Evolutionary conservation across 2,888 invertebrate genomes (phyloP), one percentile per base, ranked within the genome.

Genomic region (Saturnia japonica): DNA sequence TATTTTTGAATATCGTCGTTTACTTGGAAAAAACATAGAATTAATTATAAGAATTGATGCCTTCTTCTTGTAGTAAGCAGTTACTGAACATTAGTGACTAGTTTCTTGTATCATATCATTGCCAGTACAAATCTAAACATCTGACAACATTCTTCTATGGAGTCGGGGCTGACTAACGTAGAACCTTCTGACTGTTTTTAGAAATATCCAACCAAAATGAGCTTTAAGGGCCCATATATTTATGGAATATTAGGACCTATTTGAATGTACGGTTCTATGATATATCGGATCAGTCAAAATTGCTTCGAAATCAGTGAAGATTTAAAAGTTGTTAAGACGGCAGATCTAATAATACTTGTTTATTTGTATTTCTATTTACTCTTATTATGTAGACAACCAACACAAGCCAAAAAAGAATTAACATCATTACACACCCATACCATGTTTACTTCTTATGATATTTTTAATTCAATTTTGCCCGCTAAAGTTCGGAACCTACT

Each of bases 391-490:
- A 34, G 74, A 74, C 81, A 82, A 78, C 76, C 78, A 83, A 80
- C 83, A 79, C 77, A 78, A 77, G 73, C 77, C 76, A 77, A 78
- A 82, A 85, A 85, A 85, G 79, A 78, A 81, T 85, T 88, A 86
- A 87, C 93, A 91, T 93, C 93, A 91, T 93, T 91, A 93, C 88
- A 86, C 40, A n/a, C 84, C 88, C 88, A 88, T 89, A 90, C n/a
- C 91, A 90, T 91, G 91, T 92, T 92, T 93, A 91, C 91, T 82
- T 92, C 90, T 91, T 91, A 93, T 92, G 89, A 93, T 93, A 93
- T 94, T 93, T 94, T 94, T 94, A 94, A 94, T 94, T 94, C 93
- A 93, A 94, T 94, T 92, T 92, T 88, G 89, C 89, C 88, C 89
- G 87, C 92, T 89, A 93, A 93, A 94, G 89, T 94, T 94, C 91